Conservation (phyloP, 1,140 invertebrate genomes). For the Drosophila tsacasi region DNA sequence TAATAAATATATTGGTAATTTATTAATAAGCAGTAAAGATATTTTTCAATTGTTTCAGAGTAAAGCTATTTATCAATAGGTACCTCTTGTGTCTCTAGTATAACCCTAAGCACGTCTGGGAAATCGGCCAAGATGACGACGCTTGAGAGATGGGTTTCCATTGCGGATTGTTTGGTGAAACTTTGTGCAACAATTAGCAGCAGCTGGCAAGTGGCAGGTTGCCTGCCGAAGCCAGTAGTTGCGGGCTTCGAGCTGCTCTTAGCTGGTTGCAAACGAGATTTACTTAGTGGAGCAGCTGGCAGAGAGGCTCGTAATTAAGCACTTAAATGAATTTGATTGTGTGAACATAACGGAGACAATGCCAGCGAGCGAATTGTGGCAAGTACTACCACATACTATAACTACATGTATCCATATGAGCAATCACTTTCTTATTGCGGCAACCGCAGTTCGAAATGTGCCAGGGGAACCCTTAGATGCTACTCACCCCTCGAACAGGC, state of each 20-base stretch:
- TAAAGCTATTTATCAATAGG: neutral
- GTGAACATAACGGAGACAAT: constrained; percentile 63
- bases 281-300: constrained; percentile 75
- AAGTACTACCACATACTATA: constrained; percentile 17
- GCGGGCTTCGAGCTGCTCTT: constrained; percentile 2
- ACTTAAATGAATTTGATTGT: constrained; percentile 85
- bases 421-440: constrained; percentile 48
- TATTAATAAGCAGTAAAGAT: no score
- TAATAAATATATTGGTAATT: no score
- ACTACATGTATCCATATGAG: constrained; percentile 9
- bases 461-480: neutral
- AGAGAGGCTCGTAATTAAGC: constrained; percentile 75
- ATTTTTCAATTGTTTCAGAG: no score
- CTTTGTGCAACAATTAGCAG: constrained; percentile 58
- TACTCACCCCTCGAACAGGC: constrained; percentile 2
- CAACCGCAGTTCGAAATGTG: neutral
- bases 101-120: constrained; percentile 30
- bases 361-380: constrained; percentile 3
- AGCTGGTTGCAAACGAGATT: constrained; percentile 59
- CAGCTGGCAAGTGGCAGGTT: constrained; percentile 28
- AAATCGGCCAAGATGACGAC: constrained; percentile 63
- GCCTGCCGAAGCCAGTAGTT: neutral
- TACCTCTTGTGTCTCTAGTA: neutral
- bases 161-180: constrained; percentile 52
- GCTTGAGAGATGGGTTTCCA: constrained; percentile 41